Percentiles rank a stretch among this genome's conserved stretches.
phyloP scores from a whole-genome alignment of 1,140 invertebrate genomes.

The Drosophila gunungcola region DNA sequence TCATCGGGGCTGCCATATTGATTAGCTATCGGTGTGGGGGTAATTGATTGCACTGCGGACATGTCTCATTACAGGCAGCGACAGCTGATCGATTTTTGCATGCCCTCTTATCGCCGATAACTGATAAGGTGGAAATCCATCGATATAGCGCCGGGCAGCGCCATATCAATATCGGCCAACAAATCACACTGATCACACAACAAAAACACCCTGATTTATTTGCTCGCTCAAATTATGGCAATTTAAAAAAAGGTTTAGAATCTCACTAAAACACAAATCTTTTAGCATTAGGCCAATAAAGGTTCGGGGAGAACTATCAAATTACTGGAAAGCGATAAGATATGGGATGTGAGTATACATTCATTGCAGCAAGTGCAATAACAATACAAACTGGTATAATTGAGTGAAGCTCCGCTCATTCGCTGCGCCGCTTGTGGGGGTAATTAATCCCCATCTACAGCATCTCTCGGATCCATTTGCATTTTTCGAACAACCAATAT shows the following conservation, averaged over 20 bases:
- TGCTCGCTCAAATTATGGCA: constrained; percentile 14
- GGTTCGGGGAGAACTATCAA: constrained; percentile 37
- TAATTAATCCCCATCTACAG: constrained; percentile 61
- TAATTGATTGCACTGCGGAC: constrained; percentile 70
- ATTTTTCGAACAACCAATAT: constrained; percentile 49
- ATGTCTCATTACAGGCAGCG: constrained; percentile 63
- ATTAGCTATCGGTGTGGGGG: constrained; percentile 65
- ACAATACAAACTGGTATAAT: constrained; percentile 72
- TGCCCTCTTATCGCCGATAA: constrained; percentile 36
- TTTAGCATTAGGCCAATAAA: constrained; percentile 48
- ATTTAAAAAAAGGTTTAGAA: constrained; percentile 47
- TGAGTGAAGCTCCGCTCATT: constrained; percentile 39
- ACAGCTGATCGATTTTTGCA: constrained; percentile 82
- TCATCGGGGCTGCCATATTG: constrained; percentile 52
- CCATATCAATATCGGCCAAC: constrained; percentile 42
- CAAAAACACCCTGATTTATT: constrained; percentile 35
- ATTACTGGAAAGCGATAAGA: constrained; percentile 41
- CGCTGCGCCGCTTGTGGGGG: constrained; percentile 17
- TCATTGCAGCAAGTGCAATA: constrained; percentile 63
- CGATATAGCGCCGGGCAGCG: constrained; percentile 30
- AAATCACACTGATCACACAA: constrained; percentile 29
- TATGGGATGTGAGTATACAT: background rate
- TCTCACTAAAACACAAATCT: constrained; percentile 49
- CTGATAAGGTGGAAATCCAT: constrained; percentile 33
- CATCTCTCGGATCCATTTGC: constrained; percentile 53